Evolutionary conservation across 2,797 vertebrate genomes (phyloP).

Genomic region (Chaunax sp.): DNA sequence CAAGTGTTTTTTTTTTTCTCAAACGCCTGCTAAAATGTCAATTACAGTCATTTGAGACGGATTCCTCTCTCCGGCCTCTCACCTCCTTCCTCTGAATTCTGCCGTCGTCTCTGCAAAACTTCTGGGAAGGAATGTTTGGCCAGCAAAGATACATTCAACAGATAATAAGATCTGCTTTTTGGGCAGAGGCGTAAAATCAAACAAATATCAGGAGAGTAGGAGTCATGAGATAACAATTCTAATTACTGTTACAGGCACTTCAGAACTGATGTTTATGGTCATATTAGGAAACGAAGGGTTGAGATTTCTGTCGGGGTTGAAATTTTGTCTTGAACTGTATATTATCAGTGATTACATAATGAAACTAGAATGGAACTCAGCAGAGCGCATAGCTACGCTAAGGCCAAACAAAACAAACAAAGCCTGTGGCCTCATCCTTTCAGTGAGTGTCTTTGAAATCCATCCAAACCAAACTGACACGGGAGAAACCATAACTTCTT

Average conservation of each 20-base stretch:
- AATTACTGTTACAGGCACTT: background rate
- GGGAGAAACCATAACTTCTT: no score
- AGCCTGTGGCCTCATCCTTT: no score
- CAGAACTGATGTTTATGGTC: background rate
- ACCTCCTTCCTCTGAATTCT: slow-evolving; percentile 22
- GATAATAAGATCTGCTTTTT: slow-evolving; percentile 1
- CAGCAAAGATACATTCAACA: background rate
- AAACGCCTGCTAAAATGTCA: slow-evolving; percentile 3
- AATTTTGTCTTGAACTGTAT: background rate
- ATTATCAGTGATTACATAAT: no score
- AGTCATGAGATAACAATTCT: background rate
- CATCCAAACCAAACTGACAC: no score
- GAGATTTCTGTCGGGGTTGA: background rate
- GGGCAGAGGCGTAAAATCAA: background rate
- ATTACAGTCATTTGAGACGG: background rate
- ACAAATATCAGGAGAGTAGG: background rate
- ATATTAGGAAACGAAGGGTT: background rate
- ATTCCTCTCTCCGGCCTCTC: slow-evolving; percentile 1
- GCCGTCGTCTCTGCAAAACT: slow-evolving; percentile 1
- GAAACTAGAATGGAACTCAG: no score
- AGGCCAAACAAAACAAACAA: no score
- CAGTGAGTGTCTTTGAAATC: no score
- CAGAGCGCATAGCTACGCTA: no score
- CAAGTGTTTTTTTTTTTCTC: slow-evolving; percentile 8
- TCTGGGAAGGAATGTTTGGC: background rate